Conservation (phyloP, 2,888 invertebrate genomes). For the Brachypterus glaber region DNA sequence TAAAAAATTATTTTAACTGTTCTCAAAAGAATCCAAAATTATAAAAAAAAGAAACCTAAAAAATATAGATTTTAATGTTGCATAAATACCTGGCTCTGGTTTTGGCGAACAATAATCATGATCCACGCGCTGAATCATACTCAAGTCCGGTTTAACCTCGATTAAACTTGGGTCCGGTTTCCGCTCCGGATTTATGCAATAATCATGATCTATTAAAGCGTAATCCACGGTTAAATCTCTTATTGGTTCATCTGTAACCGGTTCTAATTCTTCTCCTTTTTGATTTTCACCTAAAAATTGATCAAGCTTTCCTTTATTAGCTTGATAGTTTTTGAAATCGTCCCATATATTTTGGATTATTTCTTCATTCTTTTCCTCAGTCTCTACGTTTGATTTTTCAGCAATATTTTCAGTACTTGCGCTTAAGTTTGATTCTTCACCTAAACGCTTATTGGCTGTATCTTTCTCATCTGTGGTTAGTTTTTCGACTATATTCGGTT, state of each 20-base stretch:
- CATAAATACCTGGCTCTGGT: no score
- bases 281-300: constrained; percentile 24
- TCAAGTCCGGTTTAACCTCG: constrained; percentile 37
- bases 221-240: constrained; percentile 25
- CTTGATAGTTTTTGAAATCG: constrained; percentile 66
- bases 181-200: constrained; percentile 46
- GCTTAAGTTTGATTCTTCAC: constrained; percentile 29
- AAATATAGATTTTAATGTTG: no score
- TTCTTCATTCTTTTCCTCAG: constrained; percentile 9
- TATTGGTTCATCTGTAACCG: background rate
- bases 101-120: constrained; percentile 39
- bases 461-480: constrained; percentile 12
- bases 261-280: constrained; percentile 7
- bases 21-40: no score
- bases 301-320: constrained; percentile 52
- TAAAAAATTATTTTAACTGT: no score
- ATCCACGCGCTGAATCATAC: constrained; percentile 36
- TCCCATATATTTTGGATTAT: constrained; percentile 62
- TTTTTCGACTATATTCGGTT: no score
- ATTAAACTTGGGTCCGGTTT: constrained; percentile 26
- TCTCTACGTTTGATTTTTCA: constrained; percentile 1
- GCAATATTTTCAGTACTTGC: constrained; percentile 22
- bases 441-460: constrained; percentile 24
- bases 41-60: no score
- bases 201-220: constrained; percentile 60